Evolutionary conservation across 23 tunicate genomes (phyloP).

Genomic region (Ciona savignyi): DNA sequence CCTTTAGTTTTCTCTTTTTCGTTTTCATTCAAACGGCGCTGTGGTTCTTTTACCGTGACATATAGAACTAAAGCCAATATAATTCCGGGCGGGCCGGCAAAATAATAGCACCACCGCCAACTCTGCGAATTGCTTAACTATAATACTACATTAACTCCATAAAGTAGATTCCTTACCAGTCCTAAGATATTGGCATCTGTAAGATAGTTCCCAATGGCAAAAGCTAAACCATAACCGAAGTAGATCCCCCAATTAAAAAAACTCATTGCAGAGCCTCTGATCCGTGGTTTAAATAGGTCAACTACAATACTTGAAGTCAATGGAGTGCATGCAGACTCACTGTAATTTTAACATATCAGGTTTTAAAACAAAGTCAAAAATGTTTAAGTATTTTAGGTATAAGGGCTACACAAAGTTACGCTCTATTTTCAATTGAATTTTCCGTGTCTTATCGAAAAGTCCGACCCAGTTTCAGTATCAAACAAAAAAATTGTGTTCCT

Average conservation of each 20-base stretch:
- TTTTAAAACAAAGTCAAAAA: not conserved
- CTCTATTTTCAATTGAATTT: no score
- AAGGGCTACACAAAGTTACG: no score
- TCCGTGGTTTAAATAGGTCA: constrained; percentile 43
- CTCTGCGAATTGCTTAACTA: no score
- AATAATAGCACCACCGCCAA: constrained; percentile 75
- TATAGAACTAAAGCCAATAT: constrained; percentile 38
- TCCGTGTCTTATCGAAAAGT: no score
- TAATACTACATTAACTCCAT: not conserved
- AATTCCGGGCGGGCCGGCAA: constrained; percentile 67
- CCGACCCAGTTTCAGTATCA: no score
- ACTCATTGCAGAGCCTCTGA: constrained; percentile 85
- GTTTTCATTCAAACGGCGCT: constrained; percentile 13
- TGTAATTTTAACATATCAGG: not conserved
- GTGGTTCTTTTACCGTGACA: constrained; percentile 56
- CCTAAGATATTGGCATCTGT: constrained; percentile 31
- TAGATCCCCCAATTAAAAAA: constrained; percentile 94
- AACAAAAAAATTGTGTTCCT: no score
- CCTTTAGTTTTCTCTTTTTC: not conserved
- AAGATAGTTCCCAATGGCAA: constrained; percentile 70
- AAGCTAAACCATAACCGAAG: constrained; percentile 88
- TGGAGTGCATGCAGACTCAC: constrained; percentile 84
- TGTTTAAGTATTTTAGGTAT: not conserved
- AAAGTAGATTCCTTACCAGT: not conserved
- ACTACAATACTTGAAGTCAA: constrained; percentile 79